These are phyloP conservation scores for Rousettus madagascariensis DNA, from an alignment of 2,797 vertebrate genomes.

Conservation along the genomic window DNA sequence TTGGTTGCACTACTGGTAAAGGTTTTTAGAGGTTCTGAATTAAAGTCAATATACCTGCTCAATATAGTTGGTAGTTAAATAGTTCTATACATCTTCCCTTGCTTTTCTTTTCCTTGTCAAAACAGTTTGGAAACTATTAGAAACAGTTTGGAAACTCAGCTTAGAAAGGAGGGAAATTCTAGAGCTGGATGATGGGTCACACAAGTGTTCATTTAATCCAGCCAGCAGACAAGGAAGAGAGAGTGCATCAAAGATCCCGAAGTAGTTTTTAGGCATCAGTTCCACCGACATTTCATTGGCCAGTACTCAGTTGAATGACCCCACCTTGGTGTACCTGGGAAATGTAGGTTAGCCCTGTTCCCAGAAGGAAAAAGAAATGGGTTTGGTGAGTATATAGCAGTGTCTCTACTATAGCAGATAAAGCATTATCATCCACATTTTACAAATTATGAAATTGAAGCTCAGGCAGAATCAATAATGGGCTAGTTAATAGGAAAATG, in stretches of 20 bases:
- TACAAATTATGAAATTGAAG: conserved; percentile 4
- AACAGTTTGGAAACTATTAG: conserved; percentile 24
- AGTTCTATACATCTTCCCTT: not conserved
- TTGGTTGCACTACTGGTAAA: not conserved
- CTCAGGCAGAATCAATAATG: not conserved
- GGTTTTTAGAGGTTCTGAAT: not conserved
- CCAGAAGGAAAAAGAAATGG: not conserved
- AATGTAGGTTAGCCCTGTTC: not conserved
- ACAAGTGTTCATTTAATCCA: not conserved
- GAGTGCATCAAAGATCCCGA: not conserved
- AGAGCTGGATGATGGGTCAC: not conserved
- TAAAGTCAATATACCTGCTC: not conserved
- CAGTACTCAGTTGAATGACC: not conserved
- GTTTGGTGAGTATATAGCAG: not conserved
- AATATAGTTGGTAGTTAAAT: not conserved
- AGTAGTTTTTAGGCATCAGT: not conserved
- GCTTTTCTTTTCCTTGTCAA: not conserved
- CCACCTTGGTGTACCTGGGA: not conserved
- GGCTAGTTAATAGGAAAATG: not conserved
- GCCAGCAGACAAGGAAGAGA: not conserved
- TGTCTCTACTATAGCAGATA: not conserved
- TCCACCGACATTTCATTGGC: not conserved
- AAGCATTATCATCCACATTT: not conserved
- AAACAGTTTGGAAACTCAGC: not conserved
- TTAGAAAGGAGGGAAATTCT: conserved; percentile 1